Evolutionary conservation across 2,888 invertebrate genomes (phyloP).

Genomic region (Noctua pronuba): DNA sequence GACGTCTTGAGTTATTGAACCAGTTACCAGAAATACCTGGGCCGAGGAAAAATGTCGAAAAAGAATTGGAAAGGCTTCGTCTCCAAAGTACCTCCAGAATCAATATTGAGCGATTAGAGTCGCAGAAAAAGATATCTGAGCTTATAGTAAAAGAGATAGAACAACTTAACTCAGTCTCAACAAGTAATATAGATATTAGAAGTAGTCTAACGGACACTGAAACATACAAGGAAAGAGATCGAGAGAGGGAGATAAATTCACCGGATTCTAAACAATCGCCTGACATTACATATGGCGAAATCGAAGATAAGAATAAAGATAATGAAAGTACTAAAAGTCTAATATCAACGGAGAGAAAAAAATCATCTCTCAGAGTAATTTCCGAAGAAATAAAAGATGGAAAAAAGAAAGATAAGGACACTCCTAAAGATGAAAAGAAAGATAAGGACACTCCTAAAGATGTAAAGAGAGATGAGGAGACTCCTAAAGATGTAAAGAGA

Average conservation of each 20-base stretch:
- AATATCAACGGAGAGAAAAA: neutral
- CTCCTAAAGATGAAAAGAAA: neutral
- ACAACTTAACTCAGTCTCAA: neutral
- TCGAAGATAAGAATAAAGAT: neutral
- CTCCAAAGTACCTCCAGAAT: neutral
- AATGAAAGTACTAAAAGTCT: neutral
- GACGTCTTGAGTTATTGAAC: conserved; percentile 46
- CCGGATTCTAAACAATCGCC: neutral
- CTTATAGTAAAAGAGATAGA: neutral
- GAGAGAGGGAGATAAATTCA: neutral
- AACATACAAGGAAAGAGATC: neutral
- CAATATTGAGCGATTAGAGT: neutral
- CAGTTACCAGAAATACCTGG: neutral
- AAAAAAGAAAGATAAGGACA: too few relatives aligned
- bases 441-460: neutral
- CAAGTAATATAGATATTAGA: neutral
- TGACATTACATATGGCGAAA: neutral
- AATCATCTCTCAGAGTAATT: neutral
- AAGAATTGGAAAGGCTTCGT: neutral
- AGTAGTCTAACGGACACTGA: neutral
- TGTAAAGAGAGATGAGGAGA: neutral
- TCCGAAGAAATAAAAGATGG: too few relatives aligned
- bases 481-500: neutral
- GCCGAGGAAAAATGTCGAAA: neutral
- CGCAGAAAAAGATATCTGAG: neutral